A percentile compares a stretch with the other conserved stretches of the same genome.
Evolutionary conservation across 2,113 vertebrate species (phyloP).

Genomic region (Paramisgurnus dabryanus): DNA sequence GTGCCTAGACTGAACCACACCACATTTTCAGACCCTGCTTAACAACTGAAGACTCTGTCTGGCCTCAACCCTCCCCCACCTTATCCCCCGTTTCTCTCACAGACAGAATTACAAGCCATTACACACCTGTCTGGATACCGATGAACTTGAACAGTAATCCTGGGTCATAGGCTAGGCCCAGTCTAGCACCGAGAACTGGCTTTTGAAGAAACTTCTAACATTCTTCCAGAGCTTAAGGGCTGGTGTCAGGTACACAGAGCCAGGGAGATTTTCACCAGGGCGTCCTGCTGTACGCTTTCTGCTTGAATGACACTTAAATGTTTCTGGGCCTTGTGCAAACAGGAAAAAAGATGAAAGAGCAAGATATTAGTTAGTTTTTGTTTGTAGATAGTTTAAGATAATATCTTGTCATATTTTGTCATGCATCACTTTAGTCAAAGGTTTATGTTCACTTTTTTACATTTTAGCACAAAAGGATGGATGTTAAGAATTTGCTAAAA

Average conservation of each 20-base stretch:
- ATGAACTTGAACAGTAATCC: slow-evolving; percentile 57
- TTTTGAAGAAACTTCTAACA: slow-evolving; percentile 48
- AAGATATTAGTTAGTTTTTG: background rate
- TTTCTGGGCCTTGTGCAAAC: background rate
- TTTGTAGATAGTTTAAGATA: background rate
- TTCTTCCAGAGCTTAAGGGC: slow-evolving; percentile 52
- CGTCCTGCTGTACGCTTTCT: background rate
- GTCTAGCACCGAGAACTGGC: slow-evolving; percentile 33
- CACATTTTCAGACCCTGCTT: slow-evolving; percentile 24
- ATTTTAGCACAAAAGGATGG: no score
- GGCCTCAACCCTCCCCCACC: background rate
- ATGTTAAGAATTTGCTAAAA: no score
- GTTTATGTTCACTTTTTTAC: no score
- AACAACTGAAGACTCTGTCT: slow-evolving; percentile 17
- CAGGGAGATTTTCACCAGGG: background rate
- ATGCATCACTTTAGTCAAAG: no score
- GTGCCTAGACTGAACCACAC: slow-evolving; percentile 20
- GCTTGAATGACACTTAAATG: background rate
- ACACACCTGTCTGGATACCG: slow-evolving; percentile 55
- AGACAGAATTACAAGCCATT: slow-evolving; percentile 52
- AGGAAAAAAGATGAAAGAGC: background rate
- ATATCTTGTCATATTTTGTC: background rate
- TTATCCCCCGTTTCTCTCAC: slow-evolving; percentile 7
- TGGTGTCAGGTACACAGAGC: slow-evolving; percentile 10
- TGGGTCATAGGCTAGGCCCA: slow-evolving; percentile 43